Evolutionary conservation across 2,113 vertebrate species (phyloP).

Genomic region (Bos indicus): DNA sequence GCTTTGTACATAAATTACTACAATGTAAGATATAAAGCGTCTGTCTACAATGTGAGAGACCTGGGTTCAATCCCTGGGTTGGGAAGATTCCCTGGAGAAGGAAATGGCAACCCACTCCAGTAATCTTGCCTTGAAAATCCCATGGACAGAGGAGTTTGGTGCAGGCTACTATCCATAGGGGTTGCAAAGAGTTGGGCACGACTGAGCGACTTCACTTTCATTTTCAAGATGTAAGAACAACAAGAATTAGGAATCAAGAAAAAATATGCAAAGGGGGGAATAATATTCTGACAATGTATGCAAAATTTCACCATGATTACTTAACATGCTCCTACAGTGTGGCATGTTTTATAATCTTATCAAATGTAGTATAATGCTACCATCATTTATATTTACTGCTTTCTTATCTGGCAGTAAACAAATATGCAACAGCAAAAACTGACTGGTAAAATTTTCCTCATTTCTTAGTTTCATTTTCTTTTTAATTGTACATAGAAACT

Average conservation of each 20-base stretch:
- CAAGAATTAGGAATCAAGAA: background rate
- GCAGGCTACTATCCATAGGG: no score
- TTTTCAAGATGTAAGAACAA: background rate
- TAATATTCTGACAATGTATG: background rate
- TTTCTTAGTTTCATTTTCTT: background rate
- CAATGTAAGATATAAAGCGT: background rate
- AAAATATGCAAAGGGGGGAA: background rate
- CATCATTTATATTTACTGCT: background rate
- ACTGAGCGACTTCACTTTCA: no score
- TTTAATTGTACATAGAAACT: slow-evolving; percentile 3
- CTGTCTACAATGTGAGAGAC: no score
- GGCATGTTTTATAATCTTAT: background rate
- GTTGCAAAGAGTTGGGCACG: no score
- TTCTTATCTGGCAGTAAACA: background rate
- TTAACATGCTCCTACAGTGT: background rate
- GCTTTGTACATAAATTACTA: background rate
- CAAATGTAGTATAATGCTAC: background rate
- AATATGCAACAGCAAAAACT: background rate
- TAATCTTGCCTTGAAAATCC: no score
- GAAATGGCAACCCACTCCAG: no score
- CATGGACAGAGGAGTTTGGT: no score
- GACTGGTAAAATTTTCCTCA: background rate
- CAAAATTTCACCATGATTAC: background rate
- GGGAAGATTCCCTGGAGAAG: no score
- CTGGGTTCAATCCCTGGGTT: no score